A percentile compares a stretch with the other conserved stretches of the same genome.
These are phyloP conservation scores for Eumerus sabulonum DNA, from an alignment of 2,888 invertebrate species.

Conservation along the genomic window DNA sequence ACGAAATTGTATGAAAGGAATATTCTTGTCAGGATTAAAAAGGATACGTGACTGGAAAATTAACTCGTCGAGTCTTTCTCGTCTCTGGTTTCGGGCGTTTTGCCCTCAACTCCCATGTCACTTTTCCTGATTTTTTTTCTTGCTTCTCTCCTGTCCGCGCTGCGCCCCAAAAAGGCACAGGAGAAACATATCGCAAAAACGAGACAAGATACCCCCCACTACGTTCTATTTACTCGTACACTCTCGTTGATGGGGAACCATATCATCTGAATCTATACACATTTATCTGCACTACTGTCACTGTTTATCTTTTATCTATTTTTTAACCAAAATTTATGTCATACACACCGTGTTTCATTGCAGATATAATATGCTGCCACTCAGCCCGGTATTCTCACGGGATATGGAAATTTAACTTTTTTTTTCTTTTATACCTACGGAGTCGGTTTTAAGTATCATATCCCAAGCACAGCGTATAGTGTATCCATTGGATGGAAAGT, in stretches of 20 bases:
- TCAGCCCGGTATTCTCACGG: slow-evolving; percentile 13
- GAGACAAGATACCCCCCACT: too few relatives aligned
- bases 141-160: slow-evolving; percentile 22
- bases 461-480: slow-evolving; percentile 2
- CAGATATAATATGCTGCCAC: slow-evolving; percentile 29
- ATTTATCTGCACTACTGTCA: slow-evolving; percentile 56
- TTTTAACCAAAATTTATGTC: slow-evolving; percentile 21
- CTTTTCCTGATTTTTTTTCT: slow-evolving; percentile 35
- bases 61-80: slow-evolving; percentile 73
- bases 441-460: slow-evolving; percentile 24
- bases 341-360: slow-evolving; percentile 41
- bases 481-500: too few relatives aligned
- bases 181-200: too few relatives aligned
- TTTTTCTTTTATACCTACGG: slow-evolving; percentile 2
- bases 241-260: slow-evolving; percentile 54
- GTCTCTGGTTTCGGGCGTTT: slow-evolving; percentile 31
- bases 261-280: slow-evolving; percentile 56
- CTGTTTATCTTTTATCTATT: slow-evolving; percentile 15
- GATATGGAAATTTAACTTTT: slow-evolving; percentile 31
- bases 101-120: slow-evolving; percentile 18
- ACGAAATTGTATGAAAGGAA: slow-evolving; percentile 75
- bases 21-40: slow-evolving; percentile 80
- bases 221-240: too few relatives aligned
- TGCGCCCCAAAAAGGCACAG: too few relatives aligned
- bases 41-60: slow-evolving; percentile 78